These are phyloP conservation scores for Microcaecilia unicolor DNA, from an alignment of 2,797 vertebrate species.

Conservation along the genomic window DNA sequence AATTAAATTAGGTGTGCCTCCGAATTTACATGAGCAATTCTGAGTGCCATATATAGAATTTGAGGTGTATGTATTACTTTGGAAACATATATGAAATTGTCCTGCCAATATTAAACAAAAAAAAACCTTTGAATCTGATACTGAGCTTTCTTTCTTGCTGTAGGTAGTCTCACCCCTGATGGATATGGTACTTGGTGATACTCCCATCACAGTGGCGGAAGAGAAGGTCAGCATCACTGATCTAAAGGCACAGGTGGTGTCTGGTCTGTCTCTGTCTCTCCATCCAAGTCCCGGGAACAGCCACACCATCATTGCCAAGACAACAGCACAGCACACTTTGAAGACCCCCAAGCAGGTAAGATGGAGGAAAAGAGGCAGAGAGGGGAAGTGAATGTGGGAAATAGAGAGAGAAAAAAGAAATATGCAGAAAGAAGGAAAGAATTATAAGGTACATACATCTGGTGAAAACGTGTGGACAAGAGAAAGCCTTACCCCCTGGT, in stretches of 20 bases:
- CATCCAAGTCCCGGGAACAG: slow-evolving; percentile 90
- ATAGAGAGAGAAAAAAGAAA: neutral
- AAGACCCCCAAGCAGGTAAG: slow-evolving; percentile 84
- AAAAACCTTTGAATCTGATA: no score
- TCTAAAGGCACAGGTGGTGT: slow-evolving; percentile 79
- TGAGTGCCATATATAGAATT: no score
- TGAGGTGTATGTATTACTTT: no score
- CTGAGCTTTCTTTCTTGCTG: neutral
- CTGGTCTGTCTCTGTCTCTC: slow-evolving; percentile 79
- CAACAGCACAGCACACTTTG: slow-evolving; percentile 77
- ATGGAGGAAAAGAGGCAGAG: neutral
- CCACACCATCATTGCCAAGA: slow-evolving; percentile 91
- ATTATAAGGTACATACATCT: neutral
- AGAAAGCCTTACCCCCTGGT: no score
- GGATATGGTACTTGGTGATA: slow-evolving; percentile 82
- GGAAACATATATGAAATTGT: no score
- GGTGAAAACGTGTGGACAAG: neutral
- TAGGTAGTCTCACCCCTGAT: slow-evolving; percentile 94
- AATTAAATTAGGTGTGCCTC: no score
- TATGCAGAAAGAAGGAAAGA: neutral
- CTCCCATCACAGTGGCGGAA: slow-evolving; percentile 77
- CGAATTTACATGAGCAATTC: no score
- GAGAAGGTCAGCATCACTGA: slow-evolving; percentile 91
- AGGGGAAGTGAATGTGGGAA: neutral
- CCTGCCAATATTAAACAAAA: no score